These are phyloP conservation scores for Phenganax stokvisi DNA, from an alignment of 92 coral and sea anemone genomes.

Conservation along the genomic window DNA sequence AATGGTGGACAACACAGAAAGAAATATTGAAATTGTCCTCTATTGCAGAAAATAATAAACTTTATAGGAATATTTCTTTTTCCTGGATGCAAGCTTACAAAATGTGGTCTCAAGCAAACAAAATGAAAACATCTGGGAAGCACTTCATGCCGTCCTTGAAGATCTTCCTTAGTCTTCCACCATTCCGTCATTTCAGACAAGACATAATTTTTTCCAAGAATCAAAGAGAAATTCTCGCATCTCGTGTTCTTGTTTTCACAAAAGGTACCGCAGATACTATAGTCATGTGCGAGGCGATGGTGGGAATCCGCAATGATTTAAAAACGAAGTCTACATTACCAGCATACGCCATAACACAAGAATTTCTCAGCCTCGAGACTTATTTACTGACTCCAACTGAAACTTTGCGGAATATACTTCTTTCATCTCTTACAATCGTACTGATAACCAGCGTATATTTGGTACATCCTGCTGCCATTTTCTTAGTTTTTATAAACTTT, in stretches of 20 bases:
- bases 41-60: constrained; percentile 11
- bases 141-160: constrained; percentile 41
- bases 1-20: constrained; percentile 32
- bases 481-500: constrained; percentile 31
- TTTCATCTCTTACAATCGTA: constrained; percentile 36
- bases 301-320: constrained; percentile 54
- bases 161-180: constrained; percentile 44
- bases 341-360: constrained; percentile 26
- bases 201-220: constrained; percentile 56
- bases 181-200: constrained; percentile 48
- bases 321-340: constrained; percentile 26
- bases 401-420: constrained; percentile 22
- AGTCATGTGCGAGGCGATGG: constrained; percentile 59
- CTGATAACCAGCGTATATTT: constrained; percentile 34
- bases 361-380: constrained; percentile 24
- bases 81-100: constrained; percentile 51
- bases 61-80: constrained; percentile 40
- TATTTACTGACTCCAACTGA: constrained; percentile 20
- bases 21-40: constrained; percentile 12
- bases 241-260: constrained; percentile 54
- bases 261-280: constrained; percentile 49
- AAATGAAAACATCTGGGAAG: constrained; percentile 25
- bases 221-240: constrained; percentile 39
- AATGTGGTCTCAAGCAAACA: constrained; percentile 9
- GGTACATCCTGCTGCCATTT: constrained; percentile 38